These are phyloP conservation scores for Drosophila anomelani DNA, from an alignment of 2,888 invertebrate genomes.

Conservation along the genomic window DNA sequence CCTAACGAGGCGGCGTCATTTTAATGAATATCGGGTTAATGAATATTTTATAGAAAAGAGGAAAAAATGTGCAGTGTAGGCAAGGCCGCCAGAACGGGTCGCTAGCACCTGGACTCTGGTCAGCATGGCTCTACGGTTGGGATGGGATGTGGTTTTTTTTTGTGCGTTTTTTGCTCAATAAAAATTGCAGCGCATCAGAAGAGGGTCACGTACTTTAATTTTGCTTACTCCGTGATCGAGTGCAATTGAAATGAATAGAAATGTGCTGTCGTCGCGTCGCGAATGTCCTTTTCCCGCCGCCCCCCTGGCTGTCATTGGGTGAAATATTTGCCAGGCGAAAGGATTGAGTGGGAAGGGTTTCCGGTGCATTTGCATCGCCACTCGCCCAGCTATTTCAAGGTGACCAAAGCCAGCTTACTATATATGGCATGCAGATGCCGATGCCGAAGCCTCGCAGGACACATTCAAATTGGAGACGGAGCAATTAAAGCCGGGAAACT, in stretches of 20 bases:
- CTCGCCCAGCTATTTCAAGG: background rate
- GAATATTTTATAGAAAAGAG: slow-evolving; percentile 64
- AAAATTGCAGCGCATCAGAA: slow-evolving; percentile 71
- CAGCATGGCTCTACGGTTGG: background rate
- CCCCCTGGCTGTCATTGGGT: slow-evolving; percentile 35
- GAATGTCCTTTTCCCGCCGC: background rate
- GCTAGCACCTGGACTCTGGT: slow-evolving; percentile 17
- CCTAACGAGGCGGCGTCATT: slow-evolving; percentile 62
- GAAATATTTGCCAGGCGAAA: slow-evolving; percentile 25
- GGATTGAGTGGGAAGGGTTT: slow-evolving; percentile 4
- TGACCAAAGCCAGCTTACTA: background rate
- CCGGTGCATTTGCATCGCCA: slow-evolving; percentile 27
- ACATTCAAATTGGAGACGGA: slow-evolving; percentile 7
- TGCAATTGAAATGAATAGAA: slow-evolving; percentile 75
- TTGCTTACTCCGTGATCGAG: slow-evolving; percentile 76
- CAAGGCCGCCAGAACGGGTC: slow-evolving; percentile 29
- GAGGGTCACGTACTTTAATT: slow-evolving; percentile 77
- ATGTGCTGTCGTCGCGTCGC: slow-evolving; percentile 38
- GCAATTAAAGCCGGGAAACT: slow-evolving; percentile 1
- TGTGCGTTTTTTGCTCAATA: slow-evolving; percentile 52
- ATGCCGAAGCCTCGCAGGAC: background rate
- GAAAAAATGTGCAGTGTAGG: slow-evolving; percentile 29
- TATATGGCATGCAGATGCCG: background rate
- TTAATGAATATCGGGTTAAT: slow-evolving; percentile 77
- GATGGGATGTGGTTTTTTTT: background rate